phyloP scores from a whole-genome alignment of 2,888 invertebrate species.

The Scaptomyza polygonia region DNA sequence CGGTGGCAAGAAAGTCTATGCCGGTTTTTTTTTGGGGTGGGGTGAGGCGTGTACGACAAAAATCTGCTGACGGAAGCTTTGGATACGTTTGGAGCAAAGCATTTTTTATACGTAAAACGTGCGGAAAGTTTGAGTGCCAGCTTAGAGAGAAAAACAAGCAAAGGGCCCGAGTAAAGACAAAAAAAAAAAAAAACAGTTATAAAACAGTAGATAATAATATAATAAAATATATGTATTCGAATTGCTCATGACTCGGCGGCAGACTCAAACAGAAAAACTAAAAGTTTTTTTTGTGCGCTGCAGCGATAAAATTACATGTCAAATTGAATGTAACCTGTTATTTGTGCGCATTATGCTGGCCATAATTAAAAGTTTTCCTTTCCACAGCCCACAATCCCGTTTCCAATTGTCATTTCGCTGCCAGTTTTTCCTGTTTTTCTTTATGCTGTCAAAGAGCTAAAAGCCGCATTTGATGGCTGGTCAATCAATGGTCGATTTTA shows the following conservation, averaged over 20 bases:
- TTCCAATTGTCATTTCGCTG: constrained; percentile 16
- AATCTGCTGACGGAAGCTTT: constrained; percentile 78
- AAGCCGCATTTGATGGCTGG: constrained; percentile 61
- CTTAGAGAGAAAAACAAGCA: constrained; percentile 62
- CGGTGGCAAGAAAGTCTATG: background rate
- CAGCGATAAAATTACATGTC: constrained; percentile 75
- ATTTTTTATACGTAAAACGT: constrained; percentile 79
- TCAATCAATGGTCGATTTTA: constrained; percentile 73
- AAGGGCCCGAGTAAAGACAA: constrained; percentile 21
- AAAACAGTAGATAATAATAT: constrained; percentile 77
- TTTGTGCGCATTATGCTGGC: constrained; percentile 70
- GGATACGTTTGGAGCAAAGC: constrained; percentile 59
- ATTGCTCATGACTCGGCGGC: constrained; percentile 64
- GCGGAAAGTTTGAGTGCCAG: constrained; percentile 80
- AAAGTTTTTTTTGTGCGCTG: constrained; percentile 53
- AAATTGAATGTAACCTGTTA: constrained; percentile 78
- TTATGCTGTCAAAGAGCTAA: constrained; percentile 12
- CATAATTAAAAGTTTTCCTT: constrained; percentile 68
- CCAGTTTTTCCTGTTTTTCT: background rate
- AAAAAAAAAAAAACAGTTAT: constrained; percentile 71
- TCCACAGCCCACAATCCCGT: background rate
- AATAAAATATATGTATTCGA: constrained; percentile 79
- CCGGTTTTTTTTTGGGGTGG: background rate
- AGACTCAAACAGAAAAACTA: constrained; percentile 22
- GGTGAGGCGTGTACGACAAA: constrained; percentile 49